These are phyloP conservation scores for Polyergus mexicanus DNA, from an alignment of 1,140 invertebrate genomes.

Conservation along the genomic window DNA sequence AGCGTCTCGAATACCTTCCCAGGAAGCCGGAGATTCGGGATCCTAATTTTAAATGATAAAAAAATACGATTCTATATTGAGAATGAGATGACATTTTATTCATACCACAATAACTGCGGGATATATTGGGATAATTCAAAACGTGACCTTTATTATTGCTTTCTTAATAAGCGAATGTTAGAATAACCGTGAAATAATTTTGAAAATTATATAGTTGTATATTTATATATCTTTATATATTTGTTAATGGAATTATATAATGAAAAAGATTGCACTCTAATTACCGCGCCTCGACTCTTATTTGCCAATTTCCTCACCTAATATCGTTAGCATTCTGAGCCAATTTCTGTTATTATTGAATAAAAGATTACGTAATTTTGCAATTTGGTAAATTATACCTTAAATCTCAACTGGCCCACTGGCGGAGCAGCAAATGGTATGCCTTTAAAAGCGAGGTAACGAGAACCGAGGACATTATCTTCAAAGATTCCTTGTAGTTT, in stretches of 20 bases:
- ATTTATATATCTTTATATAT: too few relatives aligned
- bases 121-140: background rate
- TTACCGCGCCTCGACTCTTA: too few relatives aligned
- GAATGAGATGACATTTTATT: background rate
- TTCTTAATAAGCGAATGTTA: background rate
- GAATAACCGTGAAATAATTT: too few relatives aligned
- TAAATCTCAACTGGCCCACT: slow-evolving; percentile 60
- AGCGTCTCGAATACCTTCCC: slow-evolving; percentile 66
- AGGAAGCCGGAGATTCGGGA: slow-evolving; percentile 56
- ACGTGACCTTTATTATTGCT: background rate
- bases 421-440: slow-evolving; percentile 69
- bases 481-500: slow-evolving; percentile 42
- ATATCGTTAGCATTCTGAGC: too few relatives aligned
- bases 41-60: slow-evolving; percentile 48
- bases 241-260: too few relatives aligned
- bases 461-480: slow-evolving; percentile 32
- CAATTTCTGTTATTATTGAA: background rate
- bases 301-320: too few relatives aligned
- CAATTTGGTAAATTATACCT: slow-evolving; percentile 41
- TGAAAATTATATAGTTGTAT: too few relatives aligned
- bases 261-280: too few relatives aligned
- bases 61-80: background rate
- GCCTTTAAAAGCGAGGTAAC: slow-evolving; percentile 60
- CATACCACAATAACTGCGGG: background rate
- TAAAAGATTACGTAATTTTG: background rate